Conservation (phyloP, 1,140 invertebrate genomes). For the Eubasilissa regina region DNA sequence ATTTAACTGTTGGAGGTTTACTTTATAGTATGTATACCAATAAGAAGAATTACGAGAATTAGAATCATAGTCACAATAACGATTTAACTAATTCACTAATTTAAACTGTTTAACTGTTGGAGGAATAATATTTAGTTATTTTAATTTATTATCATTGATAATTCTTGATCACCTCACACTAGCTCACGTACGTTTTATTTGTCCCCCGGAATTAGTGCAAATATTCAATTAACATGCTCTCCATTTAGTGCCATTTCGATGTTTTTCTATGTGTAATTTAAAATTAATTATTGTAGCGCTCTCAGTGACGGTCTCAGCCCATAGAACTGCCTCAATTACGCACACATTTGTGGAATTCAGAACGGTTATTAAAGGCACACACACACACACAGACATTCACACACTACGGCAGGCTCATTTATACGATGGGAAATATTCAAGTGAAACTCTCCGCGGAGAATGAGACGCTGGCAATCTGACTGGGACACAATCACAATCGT, state of each 20-base stretch:
- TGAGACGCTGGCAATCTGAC: not conserved
- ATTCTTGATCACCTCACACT: too few relatives aligned
- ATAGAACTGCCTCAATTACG: slow-evolving; percentile 22
- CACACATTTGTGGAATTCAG: slow-evolving; percentile 32
- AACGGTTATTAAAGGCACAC: slow-evolving; percentile 21
- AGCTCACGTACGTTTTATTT: too few relatives aligned
- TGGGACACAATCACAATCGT: not conserved
- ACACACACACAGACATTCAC: slow-evolving; percentile 2
- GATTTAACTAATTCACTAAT: too few relatives aligned
- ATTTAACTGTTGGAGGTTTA: too few relatives aligned
- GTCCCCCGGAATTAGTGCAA: too few relatives aligned
- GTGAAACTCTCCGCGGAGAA: slow-evolving; percentile 9
- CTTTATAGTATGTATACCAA: too few relatives aligned
- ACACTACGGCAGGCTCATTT: not conserved
- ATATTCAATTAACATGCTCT: not conserved
- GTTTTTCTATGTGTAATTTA: not conserved
- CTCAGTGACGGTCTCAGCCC: not conserved
- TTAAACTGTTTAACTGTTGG: too few relatives aligned
- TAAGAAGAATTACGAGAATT: too few relatives aligned
- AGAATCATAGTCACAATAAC: too few relatives aligned
- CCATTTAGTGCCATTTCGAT: not conserved
- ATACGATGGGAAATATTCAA: slow-evolving; percentile 6
- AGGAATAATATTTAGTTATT: too few relatives aligned
- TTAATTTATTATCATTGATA: too few relatives aligned
- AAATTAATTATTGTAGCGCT: not conserved